Evolutionary conservation across 2,888 invertebrate species (phyloP).

Genomic region (Drosophila putrida): DNA sequence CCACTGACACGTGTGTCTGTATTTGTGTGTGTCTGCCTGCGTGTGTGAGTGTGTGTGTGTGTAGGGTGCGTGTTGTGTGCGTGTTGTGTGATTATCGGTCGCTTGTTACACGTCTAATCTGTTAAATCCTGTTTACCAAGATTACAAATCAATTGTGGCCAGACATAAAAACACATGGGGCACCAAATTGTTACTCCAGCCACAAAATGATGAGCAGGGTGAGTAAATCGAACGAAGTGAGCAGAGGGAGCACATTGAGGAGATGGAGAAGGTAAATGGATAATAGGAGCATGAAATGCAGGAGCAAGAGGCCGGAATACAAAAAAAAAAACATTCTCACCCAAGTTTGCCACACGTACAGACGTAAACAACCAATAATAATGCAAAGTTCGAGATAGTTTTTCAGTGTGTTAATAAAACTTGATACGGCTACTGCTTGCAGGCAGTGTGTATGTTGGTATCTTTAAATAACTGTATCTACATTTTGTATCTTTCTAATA

Average conservation of each 20-base stretch:
- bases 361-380: constrained; percentile 41
- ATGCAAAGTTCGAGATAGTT: constrained; percentile 3
- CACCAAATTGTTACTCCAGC: constrained; percentile 16
- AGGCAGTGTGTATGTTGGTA: neutral
- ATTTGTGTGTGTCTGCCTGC: neutral
- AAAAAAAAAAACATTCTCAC: constrained; percentile 25
- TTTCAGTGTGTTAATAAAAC: neutral
- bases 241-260: neutral
- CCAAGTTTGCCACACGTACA: constrained; percentile 45
- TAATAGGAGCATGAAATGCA: neutral
- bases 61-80: constrained; percentile 51
- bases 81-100: constrained; percentile 73
- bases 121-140: constrained; percentile 81
- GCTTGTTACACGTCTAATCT: constrained; percentile 80
- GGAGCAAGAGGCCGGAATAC: neutral
- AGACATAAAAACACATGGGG: constrained; percentile 71
- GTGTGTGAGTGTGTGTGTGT: neutral
- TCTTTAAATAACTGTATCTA: neutral
- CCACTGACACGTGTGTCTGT: constrained; percentile 59
- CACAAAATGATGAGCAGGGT: neutral
- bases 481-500: too few species aligned
- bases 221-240: too few species aligned
- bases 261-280: neutral
- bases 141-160: constrained; percentile 80
- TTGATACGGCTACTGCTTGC: neutral